Evolutionary conservation across 2,888 invertebrate genomes (phyloP), one percentile per base, ranked within the genome.

Genomic region (Pachymerium ferrugineum): DNA sequence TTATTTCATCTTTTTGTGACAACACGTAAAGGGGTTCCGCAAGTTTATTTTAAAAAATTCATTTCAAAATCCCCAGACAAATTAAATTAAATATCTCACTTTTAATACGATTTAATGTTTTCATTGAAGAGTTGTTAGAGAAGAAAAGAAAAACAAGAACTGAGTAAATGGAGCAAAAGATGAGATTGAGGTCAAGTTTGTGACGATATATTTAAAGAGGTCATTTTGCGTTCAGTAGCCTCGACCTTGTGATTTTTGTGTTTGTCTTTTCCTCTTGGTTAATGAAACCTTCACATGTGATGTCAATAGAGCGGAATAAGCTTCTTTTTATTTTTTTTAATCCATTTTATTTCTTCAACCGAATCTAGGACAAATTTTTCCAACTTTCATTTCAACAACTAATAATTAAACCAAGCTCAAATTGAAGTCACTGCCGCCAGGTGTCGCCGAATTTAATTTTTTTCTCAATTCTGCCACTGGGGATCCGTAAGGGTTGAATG

Each of bases 231-330:
- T 54, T 54, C 54, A 54, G 54, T 54, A 54, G 54, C 54, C 54
- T 54, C 54, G 54, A 54, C 54, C 54, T 54, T 54, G 54, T 54
- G 54, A 54, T 54, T 38, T 54, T 54, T 54, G 54, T 54, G 25
- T 54, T 25, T 54, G 54, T 54, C 54, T 54, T 54, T 54, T 54
- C 54, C 54, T 54, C 54, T 25, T 54, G 54, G 54, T 54, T 54
- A 54, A 54, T 54, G 54, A 54, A 54, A 54, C 54, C 54, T 54
- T 54, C 54, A 54, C 54, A 54, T 28, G 54, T 54, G 28, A 54
- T 54, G 28, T 54, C 54, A 54, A 22, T 22, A 54, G 25, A 54
- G 54, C 54, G 54, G 54, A 54, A 54, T 54, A 54, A 54, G 22
- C 54, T 54, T 54, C 22, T 47, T 47, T 47, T 47, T 47, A 6